These are phyloP conservation scores for Saccopteryx leptura DNA, from an alignment of 2,113 vertebrate genomes.

Conservation along the genomic window DNA sequence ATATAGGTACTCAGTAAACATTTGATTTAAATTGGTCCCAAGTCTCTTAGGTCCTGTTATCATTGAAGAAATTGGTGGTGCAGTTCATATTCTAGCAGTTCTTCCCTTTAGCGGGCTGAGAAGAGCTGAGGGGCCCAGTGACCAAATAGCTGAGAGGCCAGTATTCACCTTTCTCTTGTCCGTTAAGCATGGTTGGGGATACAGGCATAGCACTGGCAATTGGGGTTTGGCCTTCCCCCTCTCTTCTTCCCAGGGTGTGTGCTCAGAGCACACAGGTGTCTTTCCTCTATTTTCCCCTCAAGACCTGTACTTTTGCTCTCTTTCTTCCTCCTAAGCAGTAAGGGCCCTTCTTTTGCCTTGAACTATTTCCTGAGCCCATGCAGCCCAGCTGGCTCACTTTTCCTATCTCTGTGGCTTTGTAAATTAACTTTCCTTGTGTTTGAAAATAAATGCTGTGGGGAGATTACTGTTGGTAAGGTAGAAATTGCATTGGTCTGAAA, in stretches of 20 bases:
- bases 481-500: constrained; percentile 19
- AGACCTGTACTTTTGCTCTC: not conserved
- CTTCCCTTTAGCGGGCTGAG: not conserved
- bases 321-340: not conserved
- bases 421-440: not conserved
- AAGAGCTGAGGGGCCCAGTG: not conserved
- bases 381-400: not conserved
- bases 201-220: not conserved
- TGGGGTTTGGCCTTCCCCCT: not conserved
- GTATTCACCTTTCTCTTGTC: not conserved
- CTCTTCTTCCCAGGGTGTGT: not conserved
- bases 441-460: not conserved
- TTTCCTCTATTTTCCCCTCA: not conserved
- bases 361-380: not conserved
- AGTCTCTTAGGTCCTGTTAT: not conserved
- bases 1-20: not conserved
- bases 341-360: not conserved
- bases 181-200: not conserved
- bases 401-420: not conserved
- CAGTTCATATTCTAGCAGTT: not conserved
- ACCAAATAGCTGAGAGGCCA: not conserved
- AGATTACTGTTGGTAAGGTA: not conserved
- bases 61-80: constrained; percentile 14
- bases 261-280: not conserved
- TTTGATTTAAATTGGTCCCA: constrained; percentile 19